Evolutionary conservation across 2,888 invertebrate species (phyloP), one percentile per base, ranked within the genome.

Genomic region (Chirona hameri): DNA sequence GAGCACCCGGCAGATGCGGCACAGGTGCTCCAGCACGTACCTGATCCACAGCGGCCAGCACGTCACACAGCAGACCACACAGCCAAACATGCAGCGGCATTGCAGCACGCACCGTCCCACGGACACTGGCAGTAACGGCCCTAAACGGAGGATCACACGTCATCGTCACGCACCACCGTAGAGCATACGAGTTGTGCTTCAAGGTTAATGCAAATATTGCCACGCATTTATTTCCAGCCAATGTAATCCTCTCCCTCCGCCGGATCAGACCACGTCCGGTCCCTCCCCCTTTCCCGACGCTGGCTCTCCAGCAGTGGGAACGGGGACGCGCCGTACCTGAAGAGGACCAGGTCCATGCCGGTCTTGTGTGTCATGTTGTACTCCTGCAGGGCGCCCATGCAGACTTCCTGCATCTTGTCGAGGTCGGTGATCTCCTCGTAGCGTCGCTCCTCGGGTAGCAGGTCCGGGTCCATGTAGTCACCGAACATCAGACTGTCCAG

Each of bases 301-400:
- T 7, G 7, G 39, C 39, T 39, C 39, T 39, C 39, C 39, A 39
- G 39, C 39, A 39, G 39, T 39, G 39, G 39, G 39, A 39, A 7
- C 39, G 39, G 39, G 39, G 39, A 39, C 39, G 39, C 7, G 39
- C 39, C 82, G 31, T 79, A 84, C 85, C 95, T 92, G 88, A 98
- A 98, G 91, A 95, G 89, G 4, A 95, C 94, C 80, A 96, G 92
- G 86, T 93, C 93, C 92, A 96, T 93, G 89, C 93, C 93, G 57
- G 91, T 91, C 88, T 94, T 94, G 87, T 94, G 93, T 84, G 92
- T 92, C 69, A 91, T 88, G 87, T 96, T 95, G 87, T 94, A 95
- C 87, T 95, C 95, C 15, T 91, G 91, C 82, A 96, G 88, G 88
- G 91, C 92, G 86, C 87, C 88, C 18, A 87, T 85, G 0, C 93